Base-by-base conservation (phyloP, 2,113 vertebrate genomes). In the Axis porcinus region DNA sequence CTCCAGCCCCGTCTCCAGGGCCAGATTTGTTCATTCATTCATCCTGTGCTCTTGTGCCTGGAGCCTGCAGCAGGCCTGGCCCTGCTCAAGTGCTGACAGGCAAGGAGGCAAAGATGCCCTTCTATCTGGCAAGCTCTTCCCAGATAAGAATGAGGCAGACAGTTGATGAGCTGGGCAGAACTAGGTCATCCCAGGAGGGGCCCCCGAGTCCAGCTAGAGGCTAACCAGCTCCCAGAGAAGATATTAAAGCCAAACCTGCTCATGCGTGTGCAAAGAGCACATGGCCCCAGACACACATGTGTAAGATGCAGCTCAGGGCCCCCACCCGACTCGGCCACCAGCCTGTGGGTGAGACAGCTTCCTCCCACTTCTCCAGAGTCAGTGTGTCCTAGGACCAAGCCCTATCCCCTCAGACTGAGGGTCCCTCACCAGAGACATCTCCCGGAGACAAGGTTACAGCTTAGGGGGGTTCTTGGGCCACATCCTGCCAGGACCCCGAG, bases 251-350 rank as follows among this genome's bases (percentile, higher is more conserved):
- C n/a, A 17, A 7, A 27, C 4, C 4, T 6, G 33, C 7, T 15
- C 25, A 6, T 6, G 30, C 1, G 0, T 7, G 40, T n/a, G 25
- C 58, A 5, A 2, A 14, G 12, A 25, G 25, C 84, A 28, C 14
- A 47, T 16, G 15, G n/a, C 54, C 40, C 30, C 3, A 30, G 40
- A 30, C 33, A 23, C 7, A 12, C 33, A 17, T 0, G 1, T 55
- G 67, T 30, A 33, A 3, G 50, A 33, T 13, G 5, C 57, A 17
- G 28, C 33, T n/a, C 54, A 30, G 27, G 50, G 55, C 43, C 23
- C 47, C 23, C 25, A 12, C 6, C 19, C 33, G 1, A 30, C 25
- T 30, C 13, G 19, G 88, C 25, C 33, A 9, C 43, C 28, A 64
- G 45, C 12, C 33, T 25, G 16, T 3, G 76, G 33, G 45, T 50